Base-by-base conservation (phyloP, 2,888 invertebrate species). In the Cantharis lateralis region DNA sequence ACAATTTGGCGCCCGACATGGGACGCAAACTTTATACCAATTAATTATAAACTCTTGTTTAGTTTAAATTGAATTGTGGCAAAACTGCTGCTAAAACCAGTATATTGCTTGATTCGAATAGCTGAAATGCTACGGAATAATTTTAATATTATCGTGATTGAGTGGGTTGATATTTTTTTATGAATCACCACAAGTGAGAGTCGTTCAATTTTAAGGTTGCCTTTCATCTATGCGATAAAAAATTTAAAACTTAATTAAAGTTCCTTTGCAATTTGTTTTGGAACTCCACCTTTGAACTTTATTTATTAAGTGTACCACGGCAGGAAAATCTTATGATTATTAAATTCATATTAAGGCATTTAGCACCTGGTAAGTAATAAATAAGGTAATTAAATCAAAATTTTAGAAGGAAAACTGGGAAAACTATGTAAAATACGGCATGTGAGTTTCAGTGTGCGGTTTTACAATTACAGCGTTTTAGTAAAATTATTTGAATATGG, bases 401-500 rank as follows among this genome's bases (percentile, higher is more conserved):
- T 66, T 66, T 24, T 24, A 24, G 24, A 24, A n/a, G 18, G 64
- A 66, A 66, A 66, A 66, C 64, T 66, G 13, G 48, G 48, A 48
- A 48, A 48, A 48, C 48, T 48, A 48, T 48, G 48, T 48, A 48
- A 48, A 66, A 66, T 66, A 24, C 64, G 24, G 64, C 64, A 20
- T 66, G 24, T 66, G 24, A 20, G 20, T 20, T 66, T 66, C 24
- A 66, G 64, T 13, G 64, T 66, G 64, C n/a, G 64, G 64, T 66
- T 66, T 48, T 20, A 66, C 20, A 66, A 66, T 66, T 66, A 24
- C 20, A 66, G 20, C 2, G 24, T 66, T 66, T 66, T 24, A 66
- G 64, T 20, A 66, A 66, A 66, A 66, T 66, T 66, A 66, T 66
- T 66, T 66, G 64, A 66, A 66, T 66, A 24, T 66, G 64, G 64